A percentile compares a stretch with the other conserved stretches of the same genome.
Conservation (phyloP, 2,797 vertebrate genomes). For the Crocodylus rhombifer region DNA sequence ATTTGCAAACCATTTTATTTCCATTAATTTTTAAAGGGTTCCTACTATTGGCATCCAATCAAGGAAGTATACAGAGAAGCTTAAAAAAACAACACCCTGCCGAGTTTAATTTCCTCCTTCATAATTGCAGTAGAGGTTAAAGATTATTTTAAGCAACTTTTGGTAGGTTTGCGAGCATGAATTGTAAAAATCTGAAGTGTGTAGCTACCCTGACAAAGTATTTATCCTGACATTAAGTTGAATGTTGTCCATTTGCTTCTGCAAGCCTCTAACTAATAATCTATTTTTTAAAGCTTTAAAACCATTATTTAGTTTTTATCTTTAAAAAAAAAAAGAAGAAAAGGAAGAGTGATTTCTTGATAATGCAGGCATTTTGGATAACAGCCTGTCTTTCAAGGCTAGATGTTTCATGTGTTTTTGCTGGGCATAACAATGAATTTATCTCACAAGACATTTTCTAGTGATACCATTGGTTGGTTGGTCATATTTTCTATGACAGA, state of each 20-base stretch:
- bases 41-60: not conserved
- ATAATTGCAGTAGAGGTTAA: not conserved
- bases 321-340: no score
- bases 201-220: not conserved
- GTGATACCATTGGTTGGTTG: not conserved
- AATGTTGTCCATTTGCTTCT: no score
- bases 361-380: rapidly evolving
- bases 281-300: not conserved
- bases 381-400: not conserved
- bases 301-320: no score
- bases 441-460: rapidly evolving
- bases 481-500: not conserved
- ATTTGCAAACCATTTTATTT: not conserved
- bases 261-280: no score
- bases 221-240: not conserved
- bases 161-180: not conserved
- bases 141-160: not conserved
- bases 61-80: not conserved
- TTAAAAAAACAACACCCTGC: not conserved
- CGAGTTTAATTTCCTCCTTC: not conserved
- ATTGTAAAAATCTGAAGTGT: not conserved
- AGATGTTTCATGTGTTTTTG: rapidly evolving
- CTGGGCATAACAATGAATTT: not conserved
- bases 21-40: not conserved
- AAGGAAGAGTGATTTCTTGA: not conserved